A percentile compares a stretch with the other conserved stretches of the same genome.
These are phyloP conservation scores for Aldrovandia affinis DNA, from an alignment of 2,797 vertebrate species.

Conservation along the genomic window DNA sequence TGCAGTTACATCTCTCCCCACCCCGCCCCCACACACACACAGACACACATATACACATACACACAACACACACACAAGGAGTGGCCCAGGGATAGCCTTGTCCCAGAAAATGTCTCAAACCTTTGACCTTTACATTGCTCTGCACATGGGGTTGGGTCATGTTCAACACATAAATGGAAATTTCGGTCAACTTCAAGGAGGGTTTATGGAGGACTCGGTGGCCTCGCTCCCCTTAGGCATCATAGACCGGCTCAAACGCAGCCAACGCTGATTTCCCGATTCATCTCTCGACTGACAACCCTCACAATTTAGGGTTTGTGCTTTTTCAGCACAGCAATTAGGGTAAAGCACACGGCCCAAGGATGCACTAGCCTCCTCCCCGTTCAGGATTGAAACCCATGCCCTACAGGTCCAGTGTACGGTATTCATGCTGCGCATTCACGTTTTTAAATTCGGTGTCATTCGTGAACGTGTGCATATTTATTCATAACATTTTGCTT, in stretches of 20 bases:
- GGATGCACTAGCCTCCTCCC: background rate
- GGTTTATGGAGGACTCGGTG: background rate
- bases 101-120: slow-evolving; percentile 35
- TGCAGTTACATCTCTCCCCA: slow-evolving; percentile 35
- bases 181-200: slow-evolving; percentile 10
- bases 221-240: background rate
- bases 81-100: slow-evolving; percentile 27
- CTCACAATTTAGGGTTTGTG: background rate
- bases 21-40: background rate
- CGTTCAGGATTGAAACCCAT: background rate
- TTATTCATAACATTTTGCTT: background rate
- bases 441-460: background rate
- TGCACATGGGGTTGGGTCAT: background rate
- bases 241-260: background rate
- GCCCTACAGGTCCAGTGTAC: background rate
- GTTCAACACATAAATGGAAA: slow-evolving; percentile 22
- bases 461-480: background rate
- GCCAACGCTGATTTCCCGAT: background rate
- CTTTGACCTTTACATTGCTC: slow-evolving; percentile 42
- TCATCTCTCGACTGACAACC: background rate
- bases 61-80: background rate
- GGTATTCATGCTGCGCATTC: background rate
- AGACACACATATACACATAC: slow-evolving; percentile 27
- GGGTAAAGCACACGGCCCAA: background rate
- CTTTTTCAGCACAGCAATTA: slow-evolving; percentile 1